Evolutionary conservation across 2,797 vertebrate genomes (phyloP).

Genomic region (Phoxinus dragarum): DNA sequence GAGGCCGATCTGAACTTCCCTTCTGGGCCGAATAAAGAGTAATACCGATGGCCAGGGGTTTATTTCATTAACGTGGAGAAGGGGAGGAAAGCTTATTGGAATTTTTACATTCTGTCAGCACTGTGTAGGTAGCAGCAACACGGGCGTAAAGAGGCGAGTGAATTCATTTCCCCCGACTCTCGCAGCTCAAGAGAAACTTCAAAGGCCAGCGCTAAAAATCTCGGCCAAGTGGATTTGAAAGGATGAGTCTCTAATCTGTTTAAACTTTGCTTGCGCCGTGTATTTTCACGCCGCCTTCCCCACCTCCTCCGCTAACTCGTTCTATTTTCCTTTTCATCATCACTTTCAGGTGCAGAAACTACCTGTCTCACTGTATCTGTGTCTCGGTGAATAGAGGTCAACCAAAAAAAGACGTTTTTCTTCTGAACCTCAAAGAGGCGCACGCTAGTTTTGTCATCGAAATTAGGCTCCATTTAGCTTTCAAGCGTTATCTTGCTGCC

Average conservation of each 20-base stretch:
- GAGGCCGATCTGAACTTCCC: conserved; percentile 62
- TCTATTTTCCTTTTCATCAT: conserved; percentile 60
- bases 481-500: conserved; percentile 12
- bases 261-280: conserved; percentile 78
- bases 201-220: conserved; percentile 65
- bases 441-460: background rate
- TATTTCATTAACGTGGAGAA: conserved; percentile 69
- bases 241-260: conserved; percentile 80
- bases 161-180: conserved; percentile 69
- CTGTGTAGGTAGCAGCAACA: conserved; percentile 64
- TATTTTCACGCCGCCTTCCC: conserved; percentile 67
- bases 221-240: conserved; percentile 75
- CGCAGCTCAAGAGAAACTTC: conserved; percentile 69
- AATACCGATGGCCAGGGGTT: conserved; percentile 61
- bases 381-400: conserved; percentile 31
- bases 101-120: conserved; percentile 73
- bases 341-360: conserved; percentile 44
- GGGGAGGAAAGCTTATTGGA: conserved; percentile 53
- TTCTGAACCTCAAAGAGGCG: background rate
- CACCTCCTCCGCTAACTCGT: conserved; percentile 24
- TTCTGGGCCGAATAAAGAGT: conserved; percentile 59
- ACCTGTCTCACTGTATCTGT: conserved; percentile 25
- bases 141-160: conserved; percentile 62
- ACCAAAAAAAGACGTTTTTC: conserved; percentile 56
- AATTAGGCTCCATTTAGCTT: conserved; percentile 50